Conservation (phyloP, 2,888 invertebrate genomes). For the Eristalis tenax region DNA sequence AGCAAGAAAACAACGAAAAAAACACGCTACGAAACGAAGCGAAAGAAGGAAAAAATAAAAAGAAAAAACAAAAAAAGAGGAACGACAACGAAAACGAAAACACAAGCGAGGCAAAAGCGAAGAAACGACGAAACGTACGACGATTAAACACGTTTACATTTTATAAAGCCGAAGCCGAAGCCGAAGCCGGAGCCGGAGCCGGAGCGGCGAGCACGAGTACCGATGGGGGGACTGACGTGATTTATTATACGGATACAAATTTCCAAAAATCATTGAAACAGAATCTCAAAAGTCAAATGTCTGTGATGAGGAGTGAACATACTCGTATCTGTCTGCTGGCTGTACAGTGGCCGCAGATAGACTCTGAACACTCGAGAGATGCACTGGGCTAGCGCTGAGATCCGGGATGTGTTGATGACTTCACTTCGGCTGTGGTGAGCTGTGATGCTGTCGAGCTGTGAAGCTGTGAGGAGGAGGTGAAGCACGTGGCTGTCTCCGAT, state of each 20-base stretch:
- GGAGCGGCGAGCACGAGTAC: slow-evolving; percentile 46
- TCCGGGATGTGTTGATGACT: slow-evolving; percentile 16
- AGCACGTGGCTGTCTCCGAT: neutral
- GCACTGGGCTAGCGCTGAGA: neutral
- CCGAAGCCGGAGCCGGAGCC: no score
- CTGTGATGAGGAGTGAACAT: neutral
- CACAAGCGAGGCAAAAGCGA: slow-evolving; percentile 25
- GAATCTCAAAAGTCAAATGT: slow-evolving; percentile 48
- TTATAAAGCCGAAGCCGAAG: slow-evolving; percentile 45
- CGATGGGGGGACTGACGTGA: slow-evolving; percentile 62
- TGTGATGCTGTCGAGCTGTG: neutral
- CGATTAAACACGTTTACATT: slow-evolving; percentile 68
- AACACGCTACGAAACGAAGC: neutral
- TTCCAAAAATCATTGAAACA: slow-evolving; percentile 63
- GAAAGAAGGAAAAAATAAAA: slow-evolving; percentile 17
- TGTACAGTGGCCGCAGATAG: slow-evolving; percentile 12
- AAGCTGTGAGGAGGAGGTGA: neutral
- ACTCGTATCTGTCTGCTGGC: slow-evolving; percentile 2
- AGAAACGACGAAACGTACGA: slow-evolving; percentile 43
- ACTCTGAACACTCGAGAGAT: neutral
- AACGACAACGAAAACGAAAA: slow-evolving; percentile 11
- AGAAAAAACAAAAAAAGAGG: neutral
- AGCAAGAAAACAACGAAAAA: slow-evolving; percentile 33
- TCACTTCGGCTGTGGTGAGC: neutral
- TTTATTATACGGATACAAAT: slow-evolving; percentile 70